These are phyloP conservation scores for Junonia oenone DNA, from an alignment of 2,888 invertebrate genomes.

Conservation along the genomic window DNA sequence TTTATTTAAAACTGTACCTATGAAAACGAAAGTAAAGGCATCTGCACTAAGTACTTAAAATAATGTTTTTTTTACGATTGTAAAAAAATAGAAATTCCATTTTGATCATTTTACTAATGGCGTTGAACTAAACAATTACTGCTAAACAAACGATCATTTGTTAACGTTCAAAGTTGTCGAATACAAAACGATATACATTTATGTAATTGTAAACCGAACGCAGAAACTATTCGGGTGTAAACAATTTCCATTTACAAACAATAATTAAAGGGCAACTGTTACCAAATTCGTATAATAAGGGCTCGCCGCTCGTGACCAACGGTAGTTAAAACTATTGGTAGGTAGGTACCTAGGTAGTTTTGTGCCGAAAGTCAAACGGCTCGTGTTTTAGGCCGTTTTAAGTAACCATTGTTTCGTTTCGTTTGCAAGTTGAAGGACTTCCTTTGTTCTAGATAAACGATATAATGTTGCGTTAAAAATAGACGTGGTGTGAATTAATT, in stretches of 20 bases:
- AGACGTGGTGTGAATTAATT: neutral
- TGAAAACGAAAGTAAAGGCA: no score
- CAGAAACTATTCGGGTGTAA: neutral
- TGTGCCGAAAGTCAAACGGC: neutral
- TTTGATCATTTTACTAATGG: no score
- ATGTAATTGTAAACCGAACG: neutral
- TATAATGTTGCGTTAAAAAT: slow-evolving; percentile 1
- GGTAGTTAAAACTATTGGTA: slow-evolving; percentile 15
- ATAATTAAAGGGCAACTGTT: neutral
- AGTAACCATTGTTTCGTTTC: slow-evolving; percentile 8
- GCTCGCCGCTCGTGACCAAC: slow-evolving; percentile 8
- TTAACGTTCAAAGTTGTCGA: neutral
- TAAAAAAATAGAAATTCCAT: no score
- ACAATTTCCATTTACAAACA: neutral
- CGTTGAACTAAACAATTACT: no score
- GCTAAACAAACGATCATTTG: no score
- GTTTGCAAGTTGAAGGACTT: slow-evolving; percentile 15
- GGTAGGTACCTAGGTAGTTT: no score
- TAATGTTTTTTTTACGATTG: no score
- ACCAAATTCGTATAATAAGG: neutral
- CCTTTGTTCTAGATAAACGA: slow-evolving; percentile 6
- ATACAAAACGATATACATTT: neutral
- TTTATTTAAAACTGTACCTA: no score
- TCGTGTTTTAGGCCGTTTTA: slow-evolving; percentile 6
- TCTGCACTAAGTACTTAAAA: no score